phyloP scores from a whole-genome alignment of 2,888 invertebrate genomes.

The Belgica antarctica region DNA sequence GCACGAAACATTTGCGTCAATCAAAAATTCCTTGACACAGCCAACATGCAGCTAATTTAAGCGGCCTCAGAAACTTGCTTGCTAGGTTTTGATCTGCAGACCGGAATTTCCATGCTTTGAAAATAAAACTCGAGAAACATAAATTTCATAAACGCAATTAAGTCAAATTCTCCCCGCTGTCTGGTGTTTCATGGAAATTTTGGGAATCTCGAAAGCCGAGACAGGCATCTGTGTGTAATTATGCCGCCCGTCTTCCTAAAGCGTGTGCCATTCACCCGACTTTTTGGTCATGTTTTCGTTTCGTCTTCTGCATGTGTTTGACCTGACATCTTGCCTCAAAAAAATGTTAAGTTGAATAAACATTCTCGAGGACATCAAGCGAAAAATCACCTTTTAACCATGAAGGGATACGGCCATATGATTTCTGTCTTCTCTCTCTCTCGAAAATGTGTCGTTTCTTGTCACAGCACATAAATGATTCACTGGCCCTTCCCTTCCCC shows the following conservation, averaged over 20 bases:
- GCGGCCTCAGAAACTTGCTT: neutral
- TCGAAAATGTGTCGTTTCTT: conserved; percentile 27
- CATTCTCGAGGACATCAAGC: conserved; percentile 16
- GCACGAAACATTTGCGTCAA: neutral
- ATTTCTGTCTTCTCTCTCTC: neutral
- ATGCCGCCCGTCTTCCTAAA: neutral
- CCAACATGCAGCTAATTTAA: neutral
- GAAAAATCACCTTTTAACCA: conserved; percentile 27
- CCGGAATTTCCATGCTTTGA: neutral
- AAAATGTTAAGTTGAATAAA: conserved; percentile 13
- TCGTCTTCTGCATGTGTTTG: too few species aligned
- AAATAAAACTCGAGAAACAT: neutral
- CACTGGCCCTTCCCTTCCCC: conserved; percentile 20
- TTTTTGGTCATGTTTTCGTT: too few species aligned
- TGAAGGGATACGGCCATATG: conserved; percentile 1
- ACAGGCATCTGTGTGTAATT: conserved; percentile 16
- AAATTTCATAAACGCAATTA: conserved; percentile 10
- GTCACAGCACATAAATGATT: conserved; percentile 35
- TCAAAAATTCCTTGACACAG: neutral
- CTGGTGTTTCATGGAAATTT: neutral
- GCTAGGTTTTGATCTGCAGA: neutral
- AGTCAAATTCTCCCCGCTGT: too few species aligned
- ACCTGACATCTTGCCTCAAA: conserved; percentile 8
- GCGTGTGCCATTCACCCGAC: neutral
- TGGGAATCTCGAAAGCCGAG: neutral